phyloP scores from a whole-genome alignment of 2,888 invertebrate species.

The Parnassius apollo region DNA sequence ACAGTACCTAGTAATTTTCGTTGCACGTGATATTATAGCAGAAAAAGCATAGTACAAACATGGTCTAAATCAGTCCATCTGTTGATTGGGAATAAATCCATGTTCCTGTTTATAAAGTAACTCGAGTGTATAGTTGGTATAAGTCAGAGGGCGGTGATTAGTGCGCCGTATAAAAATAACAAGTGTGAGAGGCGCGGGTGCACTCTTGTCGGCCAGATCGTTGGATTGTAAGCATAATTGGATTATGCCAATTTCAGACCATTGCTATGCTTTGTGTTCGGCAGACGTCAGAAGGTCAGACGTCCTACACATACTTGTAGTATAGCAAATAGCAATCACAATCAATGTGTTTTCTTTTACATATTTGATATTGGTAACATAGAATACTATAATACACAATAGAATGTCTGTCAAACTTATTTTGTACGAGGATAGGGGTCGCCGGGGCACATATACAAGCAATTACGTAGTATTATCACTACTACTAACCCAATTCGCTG shows the following conservation, averaged over 20 bases:
- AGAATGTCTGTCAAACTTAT: too few relatives aligned
- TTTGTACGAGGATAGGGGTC: too few relatives aligned
- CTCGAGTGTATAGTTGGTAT: constrained; percentile 13
- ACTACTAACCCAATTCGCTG: too few relatives aligned
- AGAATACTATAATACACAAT: too few relatives aligned
- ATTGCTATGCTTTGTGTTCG: constrained; percentile 26
- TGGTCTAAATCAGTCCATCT: constrained; percentile 12
- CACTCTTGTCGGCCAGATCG: constrained; percentile 28
- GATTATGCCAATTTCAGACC: constrained; percentile 36
- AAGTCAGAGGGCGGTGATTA: constrained; percentile 32
- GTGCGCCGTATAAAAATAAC: constrained; percentile 32
- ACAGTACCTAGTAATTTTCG: constrained; percentile 21
- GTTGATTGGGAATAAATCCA: constrained; percentile 22
- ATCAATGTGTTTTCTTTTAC: too few relatives aligned
- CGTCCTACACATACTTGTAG: background rate
- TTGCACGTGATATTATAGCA: constrained; percentile 14
- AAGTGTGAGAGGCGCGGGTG: constrained; percentile 27
- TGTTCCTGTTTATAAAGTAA: constrained; percentile 24
- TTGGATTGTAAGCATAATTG: constrained; percentile 31
- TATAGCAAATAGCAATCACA: background rate
- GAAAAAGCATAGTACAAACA: constrained; percentile 8
- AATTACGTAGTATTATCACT: too few relatives aligned
- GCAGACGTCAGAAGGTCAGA: constrained; percentile 11
- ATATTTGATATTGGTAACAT: too few relatives aligned
- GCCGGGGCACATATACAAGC: too few relatives aligned